Evolutionary conservation across 2,888 invertebrate species (phyloP).

Genomic region (Malacosoma neustria): DNA sequence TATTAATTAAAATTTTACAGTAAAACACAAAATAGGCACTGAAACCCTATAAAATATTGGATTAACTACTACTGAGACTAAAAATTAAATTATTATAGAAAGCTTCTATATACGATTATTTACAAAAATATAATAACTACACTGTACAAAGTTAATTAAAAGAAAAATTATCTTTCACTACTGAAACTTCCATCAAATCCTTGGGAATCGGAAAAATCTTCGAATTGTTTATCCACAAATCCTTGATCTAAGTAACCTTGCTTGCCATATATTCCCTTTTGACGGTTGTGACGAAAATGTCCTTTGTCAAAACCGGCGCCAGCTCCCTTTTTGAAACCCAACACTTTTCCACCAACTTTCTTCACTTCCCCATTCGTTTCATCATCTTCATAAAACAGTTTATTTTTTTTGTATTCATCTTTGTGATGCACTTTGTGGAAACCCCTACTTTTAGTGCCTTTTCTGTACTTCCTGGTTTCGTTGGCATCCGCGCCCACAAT

Average conservation of each 20-base stretch:
- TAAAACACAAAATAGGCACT: too few species aligned
- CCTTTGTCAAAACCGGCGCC: constrained; percentile 56
- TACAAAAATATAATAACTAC: too few species aligned
- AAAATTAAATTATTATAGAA: too few species aligned
- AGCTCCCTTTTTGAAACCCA: constrained; percentile 50
- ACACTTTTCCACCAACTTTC: constrained; percentile 64
- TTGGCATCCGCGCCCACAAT: constrained; percentile 53
- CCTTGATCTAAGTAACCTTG: constrained; percentile 67
- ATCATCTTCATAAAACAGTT: constrained; percentile 73
- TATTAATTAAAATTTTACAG: too few species aligned
- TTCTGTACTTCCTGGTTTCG: constrained; percentile 64
- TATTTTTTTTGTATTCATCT: constrained; percentile 77
- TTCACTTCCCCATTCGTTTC: constrained; percentile 66
- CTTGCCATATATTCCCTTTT: constrained; percentile 58
- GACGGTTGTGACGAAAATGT: constrained; percentile 47
- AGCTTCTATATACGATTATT: too few species aligned
- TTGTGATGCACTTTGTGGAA: constrained; percentile 75
- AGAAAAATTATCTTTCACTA: constrained; percentile 22
- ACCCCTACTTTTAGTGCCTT: constrained; percentile 73
- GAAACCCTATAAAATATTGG: too few species aligned
- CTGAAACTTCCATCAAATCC: constrained; percentile 50
- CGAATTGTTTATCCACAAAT: constrained; percentile 59
- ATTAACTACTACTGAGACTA: too few species aligned
- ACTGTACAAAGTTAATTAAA: too few species aligned
- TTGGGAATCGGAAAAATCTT: constrained; percentile 58